Base-by-base conservation (phyloP, 1,140 invertebrate species). In the Laodelphax striatellus region DNA sequence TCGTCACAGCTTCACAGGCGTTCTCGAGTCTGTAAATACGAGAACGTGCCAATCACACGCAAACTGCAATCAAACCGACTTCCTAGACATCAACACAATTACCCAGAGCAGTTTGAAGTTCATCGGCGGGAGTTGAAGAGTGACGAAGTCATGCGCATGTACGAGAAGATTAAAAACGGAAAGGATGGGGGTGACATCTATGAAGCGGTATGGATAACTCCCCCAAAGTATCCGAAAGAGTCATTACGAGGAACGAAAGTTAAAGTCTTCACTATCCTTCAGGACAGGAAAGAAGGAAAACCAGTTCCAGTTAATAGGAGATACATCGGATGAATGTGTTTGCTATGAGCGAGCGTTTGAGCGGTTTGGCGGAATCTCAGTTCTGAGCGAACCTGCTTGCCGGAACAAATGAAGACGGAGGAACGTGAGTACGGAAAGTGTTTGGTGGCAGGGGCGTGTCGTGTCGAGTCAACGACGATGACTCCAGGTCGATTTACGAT, bases 341-440 rank as follows among this genome's bases (percentile, higher is more conserved):
- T 60, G 17, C 8, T n/a, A n/a, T 60, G 17, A 53, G 59, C 14
- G 59, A 60, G 22, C 17, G 58, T 14, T 14, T 55, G n/a, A n/a
- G 31, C 53, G 41, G 44, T 11, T 21, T n/a, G 52, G 52, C 0
- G 56, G 52, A 16, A 42, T 59, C n/a, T n/a, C 14, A 42, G 52
- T 28, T 63, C 62, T n/a, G n/a, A 5, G 52, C 53, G 19, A 58
- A 50, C 21, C 60, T 54, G 11, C 43, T 63, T 11, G 58, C 42
- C 10, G 62, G n/a, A 63, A n/a, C 54, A 57, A 41, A 63, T 57
- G 44, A 22, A 55, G 11, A 58, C 59, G 54, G 57, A 63, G 28
- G 58, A 60, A n/a, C n/a, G n/a, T n/a, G 46, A 60, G 14, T 66
- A 66, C 53, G 61, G n/a, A n/a, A n/a, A 66, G 52, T 63, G 57